phyloP scores from a whole-genome alignment of 2,888 invertebrate genomes.

The Pterostichus madidus region DNA sequence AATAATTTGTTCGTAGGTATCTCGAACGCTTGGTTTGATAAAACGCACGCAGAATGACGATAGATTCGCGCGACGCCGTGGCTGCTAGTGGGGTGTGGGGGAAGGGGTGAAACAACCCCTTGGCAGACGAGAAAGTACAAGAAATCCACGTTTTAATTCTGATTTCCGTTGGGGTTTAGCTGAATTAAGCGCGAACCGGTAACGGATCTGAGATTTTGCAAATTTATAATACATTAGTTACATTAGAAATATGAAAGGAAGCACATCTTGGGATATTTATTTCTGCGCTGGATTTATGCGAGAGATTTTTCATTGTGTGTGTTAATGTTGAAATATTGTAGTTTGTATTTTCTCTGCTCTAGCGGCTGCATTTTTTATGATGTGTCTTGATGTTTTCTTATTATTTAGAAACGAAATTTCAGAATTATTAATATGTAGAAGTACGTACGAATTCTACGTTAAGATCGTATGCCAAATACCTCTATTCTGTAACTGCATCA shows the following conservation, averaged over 20 bases:
- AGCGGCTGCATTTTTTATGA: no score
- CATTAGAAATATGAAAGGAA: conserved; percentile 65
- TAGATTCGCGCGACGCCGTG: conserved; percentile 72
- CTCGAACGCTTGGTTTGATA: conserved; percentile 73
- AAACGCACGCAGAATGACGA: conserved; percentile 77
- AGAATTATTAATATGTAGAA: no score
- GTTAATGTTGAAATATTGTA: conserved; percentile 3
- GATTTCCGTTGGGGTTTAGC: conserved; percentile 77
- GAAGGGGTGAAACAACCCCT: conserved; percentile 64
- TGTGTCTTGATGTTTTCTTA: no score
- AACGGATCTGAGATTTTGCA: conserved; percentile 76
- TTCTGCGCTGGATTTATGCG: conserved; percentile 12
- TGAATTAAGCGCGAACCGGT: conserved; percentile 74
- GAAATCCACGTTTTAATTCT: conserved; percentile 77
- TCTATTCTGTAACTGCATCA: no score
- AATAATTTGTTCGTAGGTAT: conserved; percentile 75
- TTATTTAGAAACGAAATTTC: no score
- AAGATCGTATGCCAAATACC: no score
- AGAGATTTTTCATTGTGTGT: not conserved
- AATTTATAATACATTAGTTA: conserved; percentile 73
- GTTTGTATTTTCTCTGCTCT: no score
- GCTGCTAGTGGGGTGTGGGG: conserved; percentile 12
- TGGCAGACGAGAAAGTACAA: conserved; percentile 71
- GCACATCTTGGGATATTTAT: conserved; percentile 46
- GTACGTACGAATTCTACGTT: no score